phyloP scores from a whole-genome alignment of 2,888 invertebrate genomes.

The Cephus runcator region DNA sequence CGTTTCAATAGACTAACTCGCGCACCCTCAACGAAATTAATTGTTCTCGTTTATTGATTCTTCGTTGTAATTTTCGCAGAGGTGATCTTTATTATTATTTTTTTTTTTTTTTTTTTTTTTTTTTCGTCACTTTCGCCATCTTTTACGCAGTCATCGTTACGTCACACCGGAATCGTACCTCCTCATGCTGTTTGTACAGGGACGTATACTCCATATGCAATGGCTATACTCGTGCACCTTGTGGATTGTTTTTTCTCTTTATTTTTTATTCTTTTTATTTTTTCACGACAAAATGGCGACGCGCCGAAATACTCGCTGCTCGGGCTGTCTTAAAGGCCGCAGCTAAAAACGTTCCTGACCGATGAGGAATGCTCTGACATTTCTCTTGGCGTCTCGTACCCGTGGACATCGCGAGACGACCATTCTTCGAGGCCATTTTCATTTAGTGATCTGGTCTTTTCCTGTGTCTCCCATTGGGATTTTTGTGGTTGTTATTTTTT shows the following conservation, averaged over 20 bases:
- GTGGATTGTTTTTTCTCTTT: not conserved
- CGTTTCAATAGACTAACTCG: not conserved
- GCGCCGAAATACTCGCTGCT: constrained; percentile 7
- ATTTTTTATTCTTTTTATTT: not conserved
- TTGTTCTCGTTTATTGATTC: not conserved
- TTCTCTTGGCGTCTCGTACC: constrained; percentile 26
- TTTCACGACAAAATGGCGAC: constrained; percentile 12
- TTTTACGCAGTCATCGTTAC: not conserved
- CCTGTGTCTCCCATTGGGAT: not conserved
- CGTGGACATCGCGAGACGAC: not conserved
- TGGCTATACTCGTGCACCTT: not conserved
- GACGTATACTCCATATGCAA: not conserved
- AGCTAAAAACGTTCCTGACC: constrained; percentile 58
- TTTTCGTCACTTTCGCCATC: not conserved
- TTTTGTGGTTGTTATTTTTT: not conserved
- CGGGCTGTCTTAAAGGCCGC: constrained; percentile 43
- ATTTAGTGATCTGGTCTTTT: not conserved
- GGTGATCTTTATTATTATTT: too few relatives aligned
- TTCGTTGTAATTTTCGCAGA: not conserved
- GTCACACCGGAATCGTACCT: not conserved
- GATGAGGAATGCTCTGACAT: constrained; percentile 52
- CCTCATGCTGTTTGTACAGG: not conserved
- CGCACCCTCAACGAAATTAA: not conserved
- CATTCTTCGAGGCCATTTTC: not conserved
- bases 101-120: too few relatives aligned